These are phyloP conservation scores for Heliconius hewitsoni DNA, from an alignment of 1,140 invertebrate genomes.

Conservation along the genomic window DNA sequence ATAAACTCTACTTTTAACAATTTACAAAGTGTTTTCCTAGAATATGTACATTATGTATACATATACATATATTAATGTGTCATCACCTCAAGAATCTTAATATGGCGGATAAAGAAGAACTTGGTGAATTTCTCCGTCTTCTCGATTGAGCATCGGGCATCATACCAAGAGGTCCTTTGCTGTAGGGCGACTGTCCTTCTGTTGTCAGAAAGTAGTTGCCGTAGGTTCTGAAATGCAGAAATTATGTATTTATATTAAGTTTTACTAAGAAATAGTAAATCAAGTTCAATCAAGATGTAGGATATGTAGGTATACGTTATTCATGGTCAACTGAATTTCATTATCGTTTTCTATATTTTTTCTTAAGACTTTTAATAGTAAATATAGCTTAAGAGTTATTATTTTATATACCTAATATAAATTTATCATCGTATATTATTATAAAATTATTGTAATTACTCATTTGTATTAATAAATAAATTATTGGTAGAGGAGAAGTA, in stretches of 20 bases:
- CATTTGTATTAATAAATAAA: no score
- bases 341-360: no score
- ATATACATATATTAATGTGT: background rate
- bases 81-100: constrained; percentile 28
- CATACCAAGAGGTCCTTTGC: constrained; percentile 51
- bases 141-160: constrained; percentile 44
- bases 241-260: background rate
- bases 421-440: no score
- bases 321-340: no score
- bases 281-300: no score
- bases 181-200: constrained; percentile 49
- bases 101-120: constrained; percentile 18
- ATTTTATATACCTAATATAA: no score
- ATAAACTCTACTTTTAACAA: background rate
- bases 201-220: constrained; percentile 71
- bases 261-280: no score
- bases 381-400: no score
- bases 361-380: no score
- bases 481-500: no score
- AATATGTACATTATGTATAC: background rate
- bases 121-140: constrained; percentile 34
- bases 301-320: no score
- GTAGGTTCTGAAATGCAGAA: constrained; percentile 51
- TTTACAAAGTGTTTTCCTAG: background rate
- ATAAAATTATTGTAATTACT: no score